These are phyloP conservation scores for Phymastichus coffea DNA, from an alignment of 1,140 invertebrate genomes.

Conservation along the genomic window DNA sequence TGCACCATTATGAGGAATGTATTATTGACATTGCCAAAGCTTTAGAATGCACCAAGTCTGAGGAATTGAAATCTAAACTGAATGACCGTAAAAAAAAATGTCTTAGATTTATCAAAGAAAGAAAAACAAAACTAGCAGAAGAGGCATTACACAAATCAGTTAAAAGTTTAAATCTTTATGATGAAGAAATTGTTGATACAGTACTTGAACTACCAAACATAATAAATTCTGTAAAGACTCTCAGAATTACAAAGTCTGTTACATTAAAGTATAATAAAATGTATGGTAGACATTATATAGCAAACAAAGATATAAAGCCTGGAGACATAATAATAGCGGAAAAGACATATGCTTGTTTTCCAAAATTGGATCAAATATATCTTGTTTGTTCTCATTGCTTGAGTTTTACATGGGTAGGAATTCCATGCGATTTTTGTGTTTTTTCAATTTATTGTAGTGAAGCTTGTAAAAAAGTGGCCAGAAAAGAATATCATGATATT, in stretches of 20 bases:
- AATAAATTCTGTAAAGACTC: neutral
- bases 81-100: slow-evolving; percentile 22
- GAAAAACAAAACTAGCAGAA: neutral
- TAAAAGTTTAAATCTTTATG: neutral
- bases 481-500: slow-evolving; percentile 66
- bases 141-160: neutral
- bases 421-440: slow-evolving; percentile 67
- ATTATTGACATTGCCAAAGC: slow-evolving; percentile 53
- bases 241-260: too few relatives aligned
- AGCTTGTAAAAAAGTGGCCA: slow-evolving; percentile 64
- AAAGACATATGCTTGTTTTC: slow-evolving; percentile 68
- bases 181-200: neutral
- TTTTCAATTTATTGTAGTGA: slow-evolving; percentile 70
- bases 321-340: slow-evolving; percentile 78
- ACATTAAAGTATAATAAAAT: slow-evolving; percentile 53
- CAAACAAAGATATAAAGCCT: slow-evolving; percentile 63
- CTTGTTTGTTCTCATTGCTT: slow-evolving; percentile 76
- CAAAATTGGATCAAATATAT: slow-evolving; percentile 61
- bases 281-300: slow-evolving; percentile 64
- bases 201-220: neutral
- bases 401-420: slow-evolving; percentile 57
- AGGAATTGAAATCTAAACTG: slow-evolving; percentile 29
- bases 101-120: neutral
- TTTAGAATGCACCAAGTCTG: slow-evolving; percentile 9
- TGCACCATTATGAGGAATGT: slow-evolving; percentile 63